Evolutionary conservation across 2,888 invertebrate species (phyloP).

Genomic region (Danaus chrysippus): DNA sequence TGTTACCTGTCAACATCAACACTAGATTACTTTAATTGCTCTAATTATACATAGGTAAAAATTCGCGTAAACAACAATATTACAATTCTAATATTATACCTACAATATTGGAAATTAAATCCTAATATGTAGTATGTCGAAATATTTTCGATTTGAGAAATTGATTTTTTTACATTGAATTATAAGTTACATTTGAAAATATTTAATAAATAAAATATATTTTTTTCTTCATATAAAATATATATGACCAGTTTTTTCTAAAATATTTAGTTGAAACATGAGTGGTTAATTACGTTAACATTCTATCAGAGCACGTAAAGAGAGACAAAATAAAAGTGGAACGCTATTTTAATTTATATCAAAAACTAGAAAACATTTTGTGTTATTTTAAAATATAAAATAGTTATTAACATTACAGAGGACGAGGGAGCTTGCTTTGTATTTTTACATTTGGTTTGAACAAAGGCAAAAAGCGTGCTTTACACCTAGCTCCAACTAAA

Average conservation of each 20-base stretch:
- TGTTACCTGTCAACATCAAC: constrained; percentile 81
- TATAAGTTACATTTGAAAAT: too few relatives aligned
- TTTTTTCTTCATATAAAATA: too few relatives aligned
- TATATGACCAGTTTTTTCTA: too few relatives aligned
- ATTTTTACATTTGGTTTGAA: not conserved
- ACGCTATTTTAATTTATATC: constrained; percentile 5
- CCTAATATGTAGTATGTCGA: too few relatives aligned
- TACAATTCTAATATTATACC: too few relatives aligned
- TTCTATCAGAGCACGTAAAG: not conserved
- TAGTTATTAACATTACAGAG: not conserved
- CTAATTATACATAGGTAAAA: too few relatives aligned
- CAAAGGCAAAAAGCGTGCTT: not conserved
- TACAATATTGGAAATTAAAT: too few relatives aligned
- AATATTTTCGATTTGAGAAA: too few relatives aligned
- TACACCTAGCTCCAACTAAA: not conserved
- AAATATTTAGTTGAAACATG: not conserved
- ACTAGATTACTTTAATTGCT: too few relatives aligned
- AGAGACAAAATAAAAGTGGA: not conserved
- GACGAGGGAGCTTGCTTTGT: not conserved
- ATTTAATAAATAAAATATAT: too few relatives aligned
- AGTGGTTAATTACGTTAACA: not conserved
- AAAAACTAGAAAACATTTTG: constrained; percentile 1
- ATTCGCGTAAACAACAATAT: too few relatives aligned
- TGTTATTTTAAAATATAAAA: not conserved
- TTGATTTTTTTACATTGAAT: too few relatives aligned